These are phyloP conservation scores for Harpalus rubripes DNA, from an alignment of 2,888 invertebrate genomes.

Conservation along the genomic window DNA sequence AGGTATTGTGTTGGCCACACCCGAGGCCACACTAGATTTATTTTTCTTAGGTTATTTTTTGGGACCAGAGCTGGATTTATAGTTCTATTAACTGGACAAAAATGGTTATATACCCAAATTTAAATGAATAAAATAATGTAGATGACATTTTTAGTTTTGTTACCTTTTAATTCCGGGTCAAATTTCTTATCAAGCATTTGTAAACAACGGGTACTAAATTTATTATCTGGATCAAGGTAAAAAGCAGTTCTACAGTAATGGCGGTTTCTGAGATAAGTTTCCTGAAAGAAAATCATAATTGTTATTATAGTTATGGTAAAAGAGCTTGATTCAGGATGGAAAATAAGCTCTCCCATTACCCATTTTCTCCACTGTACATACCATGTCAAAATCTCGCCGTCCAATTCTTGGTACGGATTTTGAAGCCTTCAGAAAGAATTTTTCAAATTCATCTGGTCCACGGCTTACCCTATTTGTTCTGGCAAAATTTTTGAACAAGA, in stretches of 20 bases:
- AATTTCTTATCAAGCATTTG: constrained; percentile 45
- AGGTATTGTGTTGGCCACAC: too few relatives aligned
- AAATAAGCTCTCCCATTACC: too few relatives aligned
- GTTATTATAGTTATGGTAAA: background rate
- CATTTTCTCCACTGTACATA: background rate
- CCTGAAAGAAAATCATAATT: background rate
- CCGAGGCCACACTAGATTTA: too few relatives aligned
- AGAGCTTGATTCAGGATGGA: too few relatives aligned
- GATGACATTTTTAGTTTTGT: too few relatives aligned
- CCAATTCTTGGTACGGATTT: constrained; percentile 78
- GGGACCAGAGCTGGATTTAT: too few relatives aligned
- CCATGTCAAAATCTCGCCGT: constrained; percentile 72
- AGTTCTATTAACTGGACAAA: too few relatives aligned
- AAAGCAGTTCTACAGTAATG: background rate
- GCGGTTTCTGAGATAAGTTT: background rate
- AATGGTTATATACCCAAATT: too few relatives aligned
- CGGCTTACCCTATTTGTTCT: constrained; percentile 73
- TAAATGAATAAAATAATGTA: too few relatives aligned
- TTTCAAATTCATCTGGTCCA: constrained; percentile 75
- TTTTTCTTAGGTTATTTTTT: too few relatives aligned
- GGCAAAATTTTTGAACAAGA: constrained; percentile 74
- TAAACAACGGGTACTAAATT: constrained; percentile 5
- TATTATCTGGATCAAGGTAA: background rate
- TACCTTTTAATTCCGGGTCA: constrained; percentile 46
- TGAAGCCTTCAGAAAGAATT: constrained; percentile 78